Evolutionary conservation across 92 coral and sea anemone species (phyloP), one percentile per base, ranked within the genome.

Genomic region (Zoanthus sociatus): DNA sequence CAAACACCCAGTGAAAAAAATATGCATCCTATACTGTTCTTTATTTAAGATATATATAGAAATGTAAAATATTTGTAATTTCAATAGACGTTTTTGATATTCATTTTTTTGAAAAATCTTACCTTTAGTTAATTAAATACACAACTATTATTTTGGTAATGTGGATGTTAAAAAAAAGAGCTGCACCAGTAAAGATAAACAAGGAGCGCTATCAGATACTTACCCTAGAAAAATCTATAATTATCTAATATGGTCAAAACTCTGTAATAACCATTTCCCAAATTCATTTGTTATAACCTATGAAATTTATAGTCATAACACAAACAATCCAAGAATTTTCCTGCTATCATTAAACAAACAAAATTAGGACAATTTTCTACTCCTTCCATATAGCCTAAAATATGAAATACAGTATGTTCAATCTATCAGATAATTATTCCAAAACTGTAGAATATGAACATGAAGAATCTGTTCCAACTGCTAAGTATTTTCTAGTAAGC

Each of bases 401-500:
- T 58, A 58, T 58, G 64, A n/a, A 58, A 58, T 58, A n/a, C n/a
- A n/a, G n/a, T n/a, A 58, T 58, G 64, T 58, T 58, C 64, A 58
- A 58, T 56, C 64, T 56, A 12, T 56, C 16, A 56, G 64, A 56
- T 56, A 56, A 58, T 58, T 16, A 58, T 58, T 58, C 64, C 64
- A 63, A 63, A 63, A 17, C 30, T 63, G 69, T 63, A n/a, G 26
- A 13, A 63, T 21, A 63, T 16, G 31, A 63, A 16, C 21, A 16
- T n/a, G 30, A 16, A 15, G 21, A 16, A 63, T 63, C 66, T 60
- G 69, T n/a, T 9, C 31, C n/a, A 63, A n/a, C 69, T 3, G 69
- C 69, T 18, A 63, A 63, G 69, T 63, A 63, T 88, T 78, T 72
- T 55, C 48, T 89, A 87, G 75, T 63, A 63, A 17, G 69, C 69